Percentiles rank a stretch among this genome's conserved stretches.
These are phyloP conservation scores for Nephila pilipes DNA, from an alignment of 1,140 invertebrate genomes.

Conservation along the genomic window DNA sequence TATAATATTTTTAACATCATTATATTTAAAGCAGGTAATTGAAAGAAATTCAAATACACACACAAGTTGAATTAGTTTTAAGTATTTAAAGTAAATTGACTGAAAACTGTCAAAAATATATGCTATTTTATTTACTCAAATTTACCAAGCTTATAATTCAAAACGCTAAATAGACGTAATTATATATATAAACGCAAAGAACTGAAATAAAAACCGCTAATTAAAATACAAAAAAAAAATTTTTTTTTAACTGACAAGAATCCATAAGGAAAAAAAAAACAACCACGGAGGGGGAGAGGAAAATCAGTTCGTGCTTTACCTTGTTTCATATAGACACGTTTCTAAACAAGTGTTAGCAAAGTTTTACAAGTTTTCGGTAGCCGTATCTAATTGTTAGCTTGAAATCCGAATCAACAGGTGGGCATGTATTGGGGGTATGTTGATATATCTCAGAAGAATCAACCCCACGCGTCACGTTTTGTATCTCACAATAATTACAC, in stretches of 20 bases:
- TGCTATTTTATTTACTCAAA: too few species aligned
- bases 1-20: too few species aligned
- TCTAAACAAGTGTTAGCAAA: neutral
- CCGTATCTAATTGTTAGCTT: constrained; percentile 42
- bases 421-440: neutral
- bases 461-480: neutral
- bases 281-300: too few species aligned
- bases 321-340: neutral
- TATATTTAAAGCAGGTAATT: too few species aligned
- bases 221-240: neutral
- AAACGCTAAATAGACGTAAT: too few species aligned
- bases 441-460: neutral
- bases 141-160: too few species aligned
- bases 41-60: too few species aligned
- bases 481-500: neutral
- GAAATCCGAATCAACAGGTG: constrained; percentile 41
- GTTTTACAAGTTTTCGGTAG: neutral
- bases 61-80: too few species aligned
- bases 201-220: neutral
- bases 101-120: too few species aligned
- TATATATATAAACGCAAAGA: too few species aligned
- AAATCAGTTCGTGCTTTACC: neutral
- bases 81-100: too few species aligned
- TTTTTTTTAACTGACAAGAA: neutral
- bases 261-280: too few species aligned